Evolutionary conservation across 2,888 invertebrate genomes (phyloP), one percentile per base, ranked within the genome.

Genomic region (Harpalus rubripes): DNA sequence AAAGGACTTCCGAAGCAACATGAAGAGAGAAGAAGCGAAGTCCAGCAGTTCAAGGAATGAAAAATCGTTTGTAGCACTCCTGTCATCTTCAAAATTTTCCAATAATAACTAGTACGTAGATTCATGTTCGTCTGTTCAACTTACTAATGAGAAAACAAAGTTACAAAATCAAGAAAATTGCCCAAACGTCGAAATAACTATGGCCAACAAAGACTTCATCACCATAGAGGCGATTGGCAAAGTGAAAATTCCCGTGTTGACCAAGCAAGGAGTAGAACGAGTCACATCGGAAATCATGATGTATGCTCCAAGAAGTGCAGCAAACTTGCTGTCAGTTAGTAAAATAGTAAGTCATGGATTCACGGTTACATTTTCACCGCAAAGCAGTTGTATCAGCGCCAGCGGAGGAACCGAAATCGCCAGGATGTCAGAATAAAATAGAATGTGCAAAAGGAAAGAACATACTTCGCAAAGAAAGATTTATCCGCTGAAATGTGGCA

Each of bases 301-400:
- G 32, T 18, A 74, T 22, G 74, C 74, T 7, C 83, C 59, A 32
- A 59, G 59, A 61, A 41, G 74, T 56, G 32, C 16, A 63, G 80
- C 22, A 63, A 12, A 26, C 63, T 7, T 12, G 26, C 26, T 26
- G 18, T 18, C 63, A 63, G 26, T 18, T 32, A 68, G 61, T 16
- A 61, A 84, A 16, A 84, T 76, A 16, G 61, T 84, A 7, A 65
- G 39, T 8, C 88, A 87, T 59, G 87, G 41, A 76, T 65, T 10
- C 22, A 76, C 39, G 44, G 86, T 87, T 26, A 72, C 74, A 52
- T 87, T 88, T 84, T 63, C 85, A 65, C 76, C 68, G 10, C 44
- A 85, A 32, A 86, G 87, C 0, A 86, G 86, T 1, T 22, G 3
- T 22, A 22, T 22, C 22, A 22, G 22, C 3, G 22, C 1, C 22